Conservation (phyloP, 2,113 vertebrate species). For the Podarcis muralis region DNA sequence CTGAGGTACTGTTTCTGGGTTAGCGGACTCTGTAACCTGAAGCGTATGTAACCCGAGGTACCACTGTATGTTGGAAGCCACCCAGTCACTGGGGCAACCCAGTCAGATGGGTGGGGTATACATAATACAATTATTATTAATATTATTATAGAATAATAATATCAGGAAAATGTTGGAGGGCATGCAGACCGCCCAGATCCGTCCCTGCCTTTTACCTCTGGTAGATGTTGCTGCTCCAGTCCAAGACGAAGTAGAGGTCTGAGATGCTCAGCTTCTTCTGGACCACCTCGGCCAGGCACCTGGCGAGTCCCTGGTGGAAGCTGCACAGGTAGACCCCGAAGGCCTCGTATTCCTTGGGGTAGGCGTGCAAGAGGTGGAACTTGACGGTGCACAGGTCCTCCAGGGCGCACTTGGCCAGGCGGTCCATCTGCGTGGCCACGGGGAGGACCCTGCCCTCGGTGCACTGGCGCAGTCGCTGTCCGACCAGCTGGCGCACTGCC, state of each 20-base stretch:
- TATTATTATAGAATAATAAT: no score
- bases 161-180: neutral
- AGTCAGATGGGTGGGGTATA: no score
- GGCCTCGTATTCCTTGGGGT: slow-evolving; percentile 82
- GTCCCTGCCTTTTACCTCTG: slow-evolving; percentile 73
- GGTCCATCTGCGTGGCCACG: slow-evolving; percentile 74
- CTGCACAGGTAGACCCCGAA: slow-evolving; percentile 85
- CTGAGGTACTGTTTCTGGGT: no score
- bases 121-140: no score
- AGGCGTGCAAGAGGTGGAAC: slow-evolving; percentile 82
- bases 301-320: slow-evolving; percentile 84
- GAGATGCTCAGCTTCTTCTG: slow-evolving; percentile 76
- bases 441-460: slow-evolving; percentile 62
- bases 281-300: slow-evolving; percentile 72
- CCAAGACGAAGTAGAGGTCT: slow-evolving; percentile 87
- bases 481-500: slow-evolving; percentile 75
- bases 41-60: no score
- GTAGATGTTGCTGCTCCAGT: slow-evolving; percentile 90
- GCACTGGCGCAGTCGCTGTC: slow-evolving; percentile 74
- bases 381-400: slow-evolving; percentile 83
- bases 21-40: no score
- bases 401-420: slow-evolving; percentile 74
- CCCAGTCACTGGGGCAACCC: no score
- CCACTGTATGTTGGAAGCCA: no score
- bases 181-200: neutral